These are phyloP conservation scores for Choristoneura fumiferana DNA, from an alignment of 1,140 invertebrate species.

Conservation along the genomic window DNA sequence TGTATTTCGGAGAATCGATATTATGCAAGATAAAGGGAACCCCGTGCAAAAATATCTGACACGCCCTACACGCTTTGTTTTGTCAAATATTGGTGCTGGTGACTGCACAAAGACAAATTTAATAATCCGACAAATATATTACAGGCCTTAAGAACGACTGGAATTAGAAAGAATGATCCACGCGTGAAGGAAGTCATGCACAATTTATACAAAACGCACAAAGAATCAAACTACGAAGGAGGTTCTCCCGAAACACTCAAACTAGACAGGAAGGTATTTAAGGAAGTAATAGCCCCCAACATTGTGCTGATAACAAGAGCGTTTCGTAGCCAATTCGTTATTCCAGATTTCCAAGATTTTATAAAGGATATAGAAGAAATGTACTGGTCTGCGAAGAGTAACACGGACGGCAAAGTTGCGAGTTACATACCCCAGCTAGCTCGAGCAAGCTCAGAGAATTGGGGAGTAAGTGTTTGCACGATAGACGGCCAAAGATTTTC, in stretches of 20 bases:
- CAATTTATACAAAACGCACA: constrained; percentile 88
- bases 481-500: constrained; percentile 96
- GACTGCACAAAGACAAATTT: not conserved
- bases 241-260: constrained; percentile 90
- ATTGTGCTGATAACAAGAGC: constrained; percentile 95
- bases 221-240: constrained; percentile 84
- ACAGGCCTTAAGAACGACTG: constrained; percentile 91
- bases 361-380: constrained; percentile 95
- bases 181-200: constrained; percentile 91
- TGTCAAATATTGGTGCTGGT: no score
- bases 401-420: constrained; percentile 92
- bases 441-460: constrained; percentile 90
- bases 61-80: no score
- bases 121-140: constrained; percentile 31
- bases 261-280: constrained; percentile 91
- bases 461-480: constrained; percentile 95
- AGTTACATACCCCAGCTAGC: constrained; percentile 97
- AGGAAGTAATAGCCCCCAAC: constrained; percentile 90
- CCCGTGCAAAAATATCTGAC: no score
- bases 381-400: constrained; percentile 93
- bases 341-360: constrained; percentile 96
- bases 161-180: constrained; percentile 91
- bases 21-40: no score
- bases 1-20: no score
- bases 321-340: constrained; percentile 95